Percentiles rank a stretch among this genome's conserved stretches.
Evolutionary conservation across 2,888 invertebrate genomes (phyloP).

Genomic region (Meiosimyza decipiens): DNA sequence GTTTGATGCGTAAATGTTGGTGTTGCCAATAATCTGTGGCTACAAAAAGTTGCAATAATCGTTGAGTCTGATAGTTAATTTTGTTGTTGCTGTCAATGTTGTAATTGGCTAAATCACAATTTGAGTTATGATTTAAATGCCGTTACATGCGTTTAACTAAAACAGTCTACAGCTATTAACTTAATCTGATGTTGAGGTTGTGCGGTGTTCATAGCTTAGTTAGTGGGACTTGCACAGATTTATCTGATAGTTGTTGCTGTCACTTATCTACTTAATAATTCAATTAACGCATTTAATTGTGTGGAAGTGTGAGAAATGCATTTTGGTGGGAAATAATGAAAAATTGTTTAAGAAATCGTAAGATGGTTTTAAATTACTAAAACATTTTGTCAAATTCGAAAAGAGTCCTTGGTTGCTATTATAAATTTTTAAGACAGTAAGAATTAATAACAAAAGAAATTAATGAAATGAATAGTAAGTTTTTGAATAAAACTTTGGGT

Average conservation of each 20-base stretch:
- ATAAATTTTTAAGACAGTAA: no score
- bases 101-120: constrained; percentile 37
- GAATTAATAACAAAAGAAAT: no score
- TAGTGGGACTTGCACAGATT: constrained; percentile 7
- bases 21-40: no score
- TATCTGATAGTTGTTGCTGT: neutral
- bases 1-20: constrained; percentile 3
- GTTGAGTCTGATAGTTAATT: neutral
- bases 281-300: constrained; percentile 17
- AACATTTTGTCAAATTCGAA: no score
- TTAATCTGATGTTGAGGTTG: constrained; percentile 33
- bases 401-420: no score
- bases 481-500: no score
- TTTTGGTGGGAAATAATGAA: constrained; percentile 12
- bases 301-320: neutral
- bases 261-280: constrained; percentile 15
- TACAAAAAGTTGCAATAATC: no score
- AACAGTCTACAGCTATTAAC: constrained; percentile 21
- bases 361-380: no score
- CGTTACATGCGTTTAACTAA: constrained; percentile 33
- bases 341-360: no score
- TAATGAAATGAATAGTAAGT: no score
- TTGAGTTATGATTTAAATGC: constrained; percentile 26
- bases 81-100: constrained; percentile 17
- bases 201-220: constrained; percentile 5